Percentiles rank a stretch among this genome's conserved stretches.
phyloP scores from a whole-genome alignment of 2,113 vertebrate species.

The Apteryx mantelli region DNA sequence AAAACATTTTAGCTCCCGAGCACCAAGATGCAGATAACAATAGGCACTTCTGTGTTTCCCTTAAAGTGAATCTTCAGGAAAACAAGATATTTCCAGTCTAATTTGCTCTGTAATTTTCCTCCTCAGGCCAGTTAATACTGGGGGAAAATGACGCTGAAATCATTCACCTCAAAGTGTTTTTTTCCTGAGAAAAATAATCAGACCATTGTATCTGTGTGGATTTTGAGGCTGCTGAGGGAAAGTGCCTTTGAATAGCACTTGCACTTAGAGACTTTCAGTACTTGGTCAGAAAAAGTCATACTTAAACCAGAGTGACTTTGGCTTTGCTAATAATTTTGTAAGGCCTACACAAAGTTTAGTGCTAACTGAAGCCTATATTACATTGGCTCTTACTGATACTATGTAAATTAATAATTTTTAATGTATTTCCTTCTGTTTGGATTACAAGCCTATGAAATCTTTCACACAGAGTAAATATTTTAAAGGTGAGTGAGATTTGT shows the following conservation, averaged over 20 bases:
- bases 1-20: fast-evolving
- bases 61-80: not conserved
- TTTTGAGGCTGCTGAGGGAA: not conserved
- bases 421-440: not conserved
- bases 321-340: not conserved
- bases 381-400: not conserved
- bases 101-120: not conserved
- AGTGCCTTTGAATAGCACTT: not conserved
- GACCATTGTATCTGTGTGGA: not conserved
- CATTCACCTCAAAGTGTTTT: not conserved
- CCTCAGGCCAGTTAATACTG: not conserved
- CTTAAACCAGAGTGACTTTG: not conserved
- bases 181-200: not conserved
- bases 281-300: not conserved
- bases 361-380: not conserved
- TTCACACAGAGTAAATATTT: not conserved
- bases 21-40: not conserved
- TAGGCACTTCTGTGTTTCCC: not conserved
- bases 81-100: not conserved
- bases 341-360: not conserved
- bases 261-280: not conserved
- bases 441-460: not conserved
- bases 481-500: not conserved
- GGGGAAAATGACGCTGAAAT: not conserved
- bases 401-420: not conserved